Base-by-base conservation (phyloP, 2,797 vertebrate species). In the Sarcophilus harrisii region DNA sequence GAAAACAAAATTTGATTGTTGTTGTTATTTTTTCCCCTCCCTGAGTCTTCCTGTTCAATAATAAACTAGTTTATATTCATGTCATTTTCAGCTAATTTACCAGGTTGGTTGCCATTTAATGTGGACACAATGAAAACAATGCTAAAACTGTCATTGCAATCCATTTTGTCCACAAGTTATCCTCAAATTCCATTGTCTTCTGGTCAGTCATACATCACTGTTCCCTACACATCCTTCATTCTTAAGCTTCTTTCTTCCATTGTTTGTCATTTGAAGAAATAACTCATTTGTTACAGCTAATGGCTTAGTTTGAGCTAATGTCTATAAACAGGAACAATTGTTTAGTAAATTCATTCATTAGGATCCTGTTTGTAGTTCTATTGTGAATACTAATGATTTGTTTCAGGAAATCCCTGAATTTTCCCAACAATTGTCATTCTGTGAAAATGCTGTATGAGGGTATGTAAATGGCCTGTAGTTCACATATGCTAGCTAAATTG, bases 221-320 rank as follows among this genome's bases (percentile, higher is more conserved):
- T 73, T 66, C 29, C 21, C n/a, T n/a, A 58, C 90, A 81, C 90
- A n/a, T 49, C 91, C 3, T 92, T 81, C 28, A 91, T 58, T 29
- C 29, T n/a, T 93, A 30, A 4, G 38, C 27, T 60, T 29, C 49
- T 45, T 29, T 59, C 91, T 59, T 45, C 58, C n/a, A 60, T 29
- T 45, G 29, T 60, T 92, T 59, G 91, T 60, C 45, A 58, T 29
- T 58, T 92, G 91, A 59, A 49, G 49, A 29, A 45, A 29, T 58
- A 29, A 27, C 5, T 93, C 54, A 16, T 94, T 95, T 60, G 81
- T 96, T 58, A 94, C 21, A 91, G 38, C 28, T 89, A 91, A 95
- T 91, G 16, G 30, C 92, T 5, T 58, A 58, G 91, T 93, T 93
- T 97, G 87, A n/a, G 30, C 93, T 58, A 95, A n/a, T 92, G 92